These are phyloP conservation scores for Amyelois transitella DNA, from an alignment of 1,140 invertebrate genomes.

Conservation along the genomic window DNA sequence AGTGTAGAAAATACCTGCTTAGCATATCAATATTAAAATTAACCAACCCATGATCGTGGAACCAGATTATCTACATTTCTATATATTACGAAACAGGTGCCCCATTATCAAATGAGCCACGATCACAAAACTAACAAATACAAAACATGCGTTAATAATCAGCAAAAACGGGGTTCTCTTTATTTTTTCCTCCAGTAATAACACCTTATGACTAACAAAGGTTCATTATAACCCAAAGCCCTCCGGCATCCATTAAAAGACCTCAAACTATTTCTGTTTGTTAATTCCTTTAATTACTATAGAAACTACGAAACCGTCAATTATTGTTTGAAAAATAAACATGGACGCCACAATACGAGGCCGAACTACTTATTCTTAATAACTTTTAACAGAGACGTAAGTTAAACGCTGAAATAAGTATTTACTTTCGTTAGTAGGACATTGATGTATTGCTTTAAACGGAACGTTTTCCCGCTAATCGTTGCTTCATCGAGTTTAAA, in stretches of 20 bases:
- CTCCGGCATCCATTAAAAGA: conserved; percentile 29
- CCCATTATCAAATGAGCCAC: not conserved
- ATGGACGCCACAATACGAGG: conserved; percentile 37
- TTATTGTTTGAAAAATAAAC: conserved; percentile 53
- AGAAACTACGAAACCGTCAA: conserved; percentile 47
- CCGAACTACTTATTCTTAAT: conserved; percentile 65
- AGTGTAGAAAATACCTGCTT: too few species aligned
- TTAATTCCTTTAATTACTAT: conserved; percentile 61
- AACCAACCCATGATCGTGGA: too few species aligned
- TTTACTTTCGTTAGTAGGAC: conserved; percentile 50
- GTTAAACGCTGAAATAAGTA: conserved; percentile 53
- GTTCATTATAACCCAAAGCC: conserved; percentile 19
- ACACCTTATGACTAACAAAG: conserved; percentile 14
- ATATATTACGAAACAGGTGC: not conserved
- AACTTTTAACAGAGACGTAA: conserved; percentile 66
- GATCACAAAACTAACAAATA: not conserved
- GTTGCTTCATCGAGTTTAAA: not conserved
- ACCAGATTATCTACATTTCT: not conserved
- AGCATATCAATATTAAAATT: too few species aligned
- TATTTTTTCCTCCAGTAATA: conserved; percentile 4
- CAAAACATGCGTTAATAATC: too few species aligned
- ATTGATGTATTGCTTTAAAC: conserved; percentile 56
- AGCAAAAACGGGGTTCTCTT: too few species aligned
- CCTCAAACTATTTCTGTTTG: conserved; percentile 39
- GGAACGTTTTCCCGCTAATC: conserved; percentile 18